Conservation (phyloP, 2,113 vertebrate species). For the Rhipidura dahli region DNA sequence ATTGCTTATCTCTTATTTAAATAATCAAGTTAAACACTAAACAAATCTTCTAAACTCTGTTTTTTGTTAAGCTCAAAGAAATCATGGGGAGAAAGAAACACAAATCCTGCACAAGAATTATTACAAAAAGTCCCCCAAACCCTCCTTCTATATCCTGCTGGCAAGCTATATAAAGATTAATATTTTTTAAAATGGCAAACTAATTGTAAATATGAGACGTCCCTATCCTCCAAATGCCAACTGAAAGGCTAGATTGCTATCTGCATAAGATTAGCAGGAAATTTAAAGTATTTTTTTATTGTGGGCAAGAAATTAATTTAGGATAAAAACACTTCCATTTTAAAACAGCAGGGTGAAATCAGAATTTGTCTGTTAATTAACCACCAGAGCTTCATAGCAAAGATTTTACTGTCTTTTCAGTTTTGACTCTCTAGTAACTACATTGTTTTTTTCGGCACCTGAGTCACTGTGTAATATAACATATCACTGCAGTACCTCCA, state of each 20-base stretch:
- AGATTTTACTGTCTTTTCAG: not conserved
- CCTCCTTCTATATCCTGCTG: not conserved
- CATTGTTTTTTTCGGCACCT: not conserved
- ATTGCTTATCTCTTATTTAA: slow-evolving; percentile 53
- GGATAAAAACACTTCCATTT: slow-evolving; percentile 28
- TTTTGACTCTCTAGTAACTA: slow-evolving; percentile 4
- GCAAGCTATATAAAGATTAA: not conserved
- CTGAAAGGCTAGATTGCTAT: slow-evolving; percentile 34
- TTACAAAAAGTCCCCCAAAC: not conserved
- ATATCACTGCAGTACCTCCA: not conserved
- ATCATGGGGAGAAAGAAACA: not conserved
- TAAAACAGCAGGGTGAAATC: slow-evolving; percentile 19
- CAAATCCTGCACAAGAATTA: not conserved
- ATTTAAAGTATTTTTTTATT: slow-evolving; percentile 46
- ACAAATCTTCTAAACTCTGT: slow-evolving; percentile 32
- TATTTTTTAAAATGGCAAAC: slow-evolving; percentile 18
- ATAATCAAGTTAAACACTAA: slow-evolving; percentile 43
- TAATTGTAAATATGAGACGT: not conserved
- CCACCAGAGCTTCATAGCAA: not conserved
- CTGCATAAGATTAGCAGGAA: slow-evolving; percentile 8
- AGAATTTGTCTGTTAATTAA: slow-evolving; percentile 35
- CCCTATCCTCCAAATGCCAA: slow-evolving; percentile 28
- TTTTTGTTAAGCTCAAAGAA: slow-evolving; percentile 21
- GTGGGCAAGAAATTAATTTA: slow-evolving; percentile 15
- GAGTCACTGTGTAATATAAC: not conserved